Evolutionary conservation across 2,888 invertebrate species (phyloP).

Genomic region (Pachliopta kotzebuea): DNA sequence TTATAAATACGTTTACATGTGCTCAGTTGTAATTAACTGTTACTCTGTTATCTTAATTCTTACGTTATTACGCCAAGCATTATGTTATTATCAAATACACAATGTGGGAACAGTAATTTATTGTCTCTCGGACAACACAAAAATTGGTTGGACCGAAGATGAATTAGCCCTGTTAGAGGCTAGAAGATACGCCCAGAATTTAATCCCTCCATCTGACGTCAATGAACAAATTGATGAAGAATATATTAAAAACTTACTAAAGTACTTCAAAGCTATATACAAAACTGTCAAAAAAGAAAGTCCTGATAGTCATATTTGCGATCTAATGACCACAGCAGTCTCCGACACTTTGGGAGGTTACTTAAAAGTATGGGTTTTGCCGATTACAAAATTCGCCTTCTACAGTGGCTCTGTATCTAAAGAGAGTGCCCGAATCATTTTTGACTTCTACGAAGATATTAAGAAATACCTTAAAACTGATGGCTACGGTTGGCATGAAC

Average conservation of each 20-base stretch:
- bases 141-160: conserved; percentile 45
- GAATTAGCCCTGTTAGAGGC: conserved; percentile 52
- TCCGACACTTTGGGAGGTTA: conserved; percentile 81
- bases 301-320: conserved; percentile 37
- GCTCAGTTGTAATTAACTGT: conserved; percentile 38
- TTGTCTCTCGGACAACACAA: conserved; percentile 42
- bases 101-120: conserved; percentile 68
- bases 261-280: conserved; percentile 52
- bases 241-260: conserved; percentile 45
- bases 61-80: conserved; percentile 32
- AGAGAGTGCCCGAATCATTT: conserved; percentile 74
- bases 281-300: conserved; percentile 47
- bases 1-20: conserved; percentile 45
- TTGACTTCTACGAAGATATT: conserved; percentile 78
- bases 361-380: conserved; percentile 80
- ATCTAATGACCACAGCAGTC: conserved; percentile 58
- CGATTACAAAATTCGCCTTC: conserved; percentile 80
- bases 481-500: conserved; percentile 79
- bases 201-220: conserved; percentile 50
- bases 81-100: conserved; percentile 32
- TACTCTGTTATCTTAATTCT: conserved; percentile 36
- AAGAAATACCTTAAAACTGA: conserved; percentile 80
- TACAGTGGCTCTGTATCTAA: conserved; percentile 82
- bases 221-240: conserved; percentile 46
- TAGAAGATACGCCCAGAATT: conserved; percentile 51